Percentiles rank a stretch among this genome's conserved stretches.
Evolutionary conservation across 2,113 vertebrate species (phyloP).

Genomic region (Callorhinus ursinus): DNA sequence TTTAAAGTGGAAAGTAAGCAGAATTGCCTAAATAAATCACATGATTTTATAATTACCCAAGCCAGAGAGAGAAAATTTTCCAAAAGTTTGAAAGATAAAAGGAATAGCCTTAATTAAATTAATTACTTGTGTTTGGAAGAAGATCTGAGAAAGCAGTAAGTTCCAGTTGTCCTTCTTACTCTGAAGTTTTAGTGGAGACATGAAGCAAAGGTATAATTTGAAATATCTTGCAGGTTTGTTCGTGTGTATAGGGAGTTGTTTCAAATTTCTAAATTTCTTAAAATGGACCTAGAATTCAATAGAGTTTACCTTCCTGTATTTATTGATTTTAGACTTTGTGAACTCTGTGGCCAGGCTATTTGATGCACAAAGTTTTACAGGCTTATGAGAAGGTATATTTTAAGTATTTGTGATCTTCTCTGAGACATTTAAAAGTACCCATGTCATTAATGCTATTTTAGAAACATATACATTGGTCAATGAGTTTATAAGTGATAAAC

Average conservation of each 20-base stretch:
- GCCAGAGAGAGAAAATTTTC: not conserved
- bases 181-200: not conserved
- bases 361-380: not conserved
- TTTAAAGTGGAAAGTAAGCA: not conserved
- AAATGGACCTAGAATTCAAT: not conserved
- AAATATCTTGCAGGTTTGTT: not conserved
- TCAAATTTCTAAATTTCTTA: not conserved
- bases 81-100: conserved; percentile 36
- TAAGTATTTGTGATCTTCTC: not conserved
- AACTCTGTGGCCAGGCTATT: not conserved
- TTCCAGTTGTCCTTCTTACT: not conserved
- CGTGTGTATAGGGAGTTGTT: not conserved
- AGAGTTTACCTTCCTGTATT: not conserved
- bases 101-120: conserved; percentile 35
- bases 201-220: not conserved
- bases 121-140: not conserved
- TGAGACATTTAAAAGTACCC: not conserved
- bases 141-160: not conserved
- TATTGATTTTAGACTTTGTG: not conserved
- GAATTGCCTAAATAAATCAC: not conserved
- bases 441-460: not conserved
- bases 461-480: not conserved
- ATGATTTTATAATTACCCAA: not conserved
- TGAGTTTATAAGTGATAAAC: not conserved
- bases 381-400: not conserved